Percentiles rank a stretch among this genome's conserved stretches.
phyloP scores from a whole-genome alignment of 37 sponge, comb jelly and placozoan species.

The Cladorhizidae sp. region DNA sequence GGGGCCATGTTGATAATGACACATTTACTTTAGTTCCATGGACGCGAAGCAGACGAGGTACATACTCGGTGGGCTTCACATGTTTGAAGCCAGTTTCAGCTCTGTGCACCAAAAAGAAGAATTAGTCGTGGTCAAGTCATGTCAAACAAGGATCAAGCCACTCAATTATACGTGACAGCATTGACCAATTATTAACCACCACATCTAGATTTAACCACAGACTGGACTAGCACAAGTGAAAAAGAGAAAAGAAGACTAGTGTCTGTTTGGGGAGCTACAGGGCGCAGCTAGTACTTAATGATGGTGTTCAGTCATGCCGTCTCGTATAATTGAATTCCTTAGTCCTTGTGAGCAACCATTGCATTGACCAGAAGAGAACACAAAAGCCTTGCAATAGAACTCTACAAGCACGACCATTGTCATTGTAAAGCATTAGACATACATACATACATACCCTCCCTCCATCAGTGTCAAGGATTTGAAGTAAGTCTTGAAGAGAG shows the following conservation, averaged over 20 bases:
- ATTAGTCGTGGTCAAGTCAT: not conserved
- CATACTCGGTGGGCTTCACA: slow-evolving; percentile 92
- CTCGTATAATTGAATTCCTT: too few relatives aligned
- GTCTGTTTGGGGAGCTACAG: too few relatives aligned
- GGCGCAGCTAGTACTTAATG: too few relatives aligned
- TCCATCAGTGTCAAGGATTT: slow-evolving; percentile 65
- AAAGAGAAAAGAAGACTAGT: too few relatives aligned
- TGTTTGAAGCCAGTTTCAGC: slow-evolving; percentile 96
- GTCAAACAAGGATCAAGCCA: not conserved
- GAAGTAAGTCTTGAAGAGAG: slow-evolving; percentile 93
- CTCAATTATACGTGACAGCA: too few relatives aligned
- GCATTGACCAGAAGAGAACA: not conserved
- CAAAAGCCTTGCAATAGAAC: not conserved
- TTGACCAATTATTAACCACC: too few relatives aligned
- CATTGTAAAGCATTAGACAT: too few relatives aligned
- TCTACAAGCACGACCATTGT: not conserved
- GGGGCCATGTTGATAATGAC: too few relatives aligned
- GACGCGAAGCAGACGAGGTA: slow-evolving; percentile 88
- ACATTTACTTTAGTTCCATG: slow-evolving; percentile 78
- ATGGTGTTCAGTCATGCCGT: too few relatives aligned
- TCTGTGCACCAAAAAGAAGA: slow-evolving; percentile 20
- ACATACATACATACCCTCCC: slow-evolving; percentile 69
- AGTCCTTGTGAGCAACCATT: too few relatives aligned
- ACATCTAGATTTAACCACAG: too few relatives aligned
- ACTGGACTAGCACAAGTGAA: too few relatives aligned